Evolutionary conservation across 2,113 vertebrate species (phyloP), one percentile per base, ranked within the genome.

Genomic region (Prionailurus viverrinus): DNA sequence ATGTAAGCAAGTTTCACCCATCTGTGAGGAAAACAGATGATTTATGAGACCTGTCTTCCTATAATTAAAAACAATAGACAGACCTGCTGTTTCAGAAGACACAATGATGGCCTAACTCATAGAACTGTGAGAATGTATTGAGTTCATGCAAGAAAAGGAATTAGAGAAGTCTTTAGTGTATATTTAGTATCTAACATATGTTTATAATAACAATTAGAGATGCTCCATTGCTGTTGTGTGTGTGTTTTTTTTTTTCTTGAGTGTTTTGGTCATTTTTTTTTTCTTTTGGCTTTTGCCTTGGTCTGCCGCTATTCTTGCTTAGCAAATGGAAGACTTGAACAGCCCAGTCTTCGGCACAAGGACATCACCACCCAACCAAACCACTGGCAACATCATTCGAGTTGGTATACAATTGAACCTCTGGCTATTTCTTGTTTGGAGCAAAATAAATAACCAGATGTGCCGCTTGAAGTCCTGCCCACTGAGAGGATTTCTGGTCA

Each of bases 21-120:
- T 69, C 55, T 89, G 48, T 94, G 76, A 91, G 27, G 11, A 94
- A 97, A 92, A 66, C 15, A 94, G 9, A 61, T 89, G 88, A 94
- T 94, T 89, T 94, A 83, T 92, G 80, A 74, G 19, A 51, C n/a
- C 36, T 85, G 53, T 63, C n/a, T 69, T 19, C 19, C 53, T 78
- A 9, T 71, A 78, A 96, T 89, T 94, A 76, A 94, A 95, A 94
- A 85, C 11, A 73, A 85, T 10, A 80, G 13, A 66, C 33, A 63
- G n/a, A 71, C 10, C 33, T 89, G 58, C 25, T 95, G 39, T 55
- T 76, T 61, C 8, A 14, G 68, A 82, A 95, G 80, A 86, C 18
- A 53, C 4, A 41, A 9, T 76, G 74, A 41, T 74, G 63, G 16
- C 29, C 27, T 61, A 69, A 83, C 39, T 85, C 58, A 45, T 0